Conservation (phyloP, 2,113 vertebrate species). For the Oenanthe oenanthe region DNA sequence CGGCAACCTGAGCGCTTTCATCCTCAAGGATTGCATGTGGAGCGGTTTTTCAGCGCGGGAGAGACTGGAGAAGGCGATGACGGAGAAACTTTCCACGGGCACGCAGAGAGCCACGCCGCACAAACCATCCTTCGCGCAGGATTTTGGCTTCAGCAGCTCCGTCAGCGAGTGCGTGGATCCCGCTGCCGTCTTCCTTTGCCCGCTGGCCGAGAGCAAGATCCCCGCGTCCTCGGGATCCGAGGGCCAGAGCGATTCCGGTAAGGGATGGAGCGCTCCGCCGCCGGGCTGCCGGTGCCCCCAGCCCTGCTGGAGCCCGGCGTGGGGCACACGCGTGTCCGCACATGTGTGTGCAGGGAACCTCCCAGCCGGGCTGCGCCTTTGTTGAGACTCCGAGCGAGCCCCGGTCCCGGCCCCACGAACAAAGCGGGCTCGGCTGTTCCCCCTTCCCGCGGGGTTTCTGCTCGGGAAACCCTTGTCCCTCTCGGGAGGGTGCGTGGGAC, state of each 20-base stretch:
- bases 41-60: conserved; percentile 89
- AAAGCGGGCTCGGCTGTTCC: not conserved
- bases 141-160: conserved; percentile 61
- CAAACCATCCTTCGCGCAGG: conserved; percentile 66
- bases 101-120: conserved; percentile 42
- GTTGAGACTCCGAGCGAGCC: not conserved
- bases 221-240: conserved; percentile 91
- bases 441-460: not conserved
- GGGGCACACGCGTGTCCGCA: not conserved
- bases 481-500: not conserved
- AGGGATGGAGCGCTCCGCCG: conserved; percentile 52
- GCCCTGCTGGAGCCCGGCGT: not conserved
- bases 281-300: not conserved
- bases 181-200: conserved; percentile 84
- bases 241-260: conserved; percentile 92
- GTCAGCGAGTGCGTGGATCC: conserved; percentile 85
- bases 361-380: not conserved
- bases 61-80: conserved; percentile 87
- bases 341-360: not conserved
- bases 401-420: conserved; percentile 39
- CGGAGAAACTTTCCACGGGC: conserved; percentile 74
- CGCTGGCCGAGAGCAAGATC: conserved; percentile 82
- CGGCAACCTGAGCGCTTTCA: conserved; percentile 89
- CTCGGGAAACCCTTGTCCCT: not conserved
- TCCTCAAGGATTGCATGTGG: conserved; percentile 97